Evolutionary conservation across 2,797 vertebrate species (phyloP).

Genomic region (Arctocebus calabarensis): DNA sequence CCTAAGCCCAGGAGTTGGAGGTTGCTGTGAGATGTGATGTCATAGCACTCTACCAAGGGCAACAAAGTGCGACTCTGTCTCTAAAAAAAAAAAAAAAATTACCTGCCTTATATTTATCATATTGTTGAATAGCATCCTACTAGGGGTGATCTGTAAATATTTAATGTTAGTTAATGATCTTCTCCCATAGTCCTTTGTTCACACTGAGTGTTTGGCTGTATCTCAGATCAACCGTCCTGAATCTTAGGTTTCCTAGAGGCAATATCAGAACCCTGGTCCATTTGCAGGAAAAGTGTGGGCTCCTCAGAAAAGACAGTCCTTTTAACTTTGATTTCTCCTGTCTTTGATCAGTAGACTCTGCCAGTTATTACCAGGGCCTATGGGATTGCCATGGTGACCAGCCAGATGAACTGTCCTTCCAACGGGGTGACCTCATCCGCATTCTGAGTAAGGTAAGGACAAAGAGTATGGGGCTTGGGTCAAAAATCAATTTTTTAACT

Average conservation of each 20-base stretch:
- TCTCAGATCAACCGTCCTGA: background rate
- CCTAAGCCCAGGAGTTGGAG: too few relatives aligned
- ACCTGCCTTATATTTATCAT: conserved; percentile 42
- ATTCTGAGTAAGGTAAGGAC: conserved; percentile 96
- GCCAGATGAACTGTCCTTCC: conserved; percentile 95
- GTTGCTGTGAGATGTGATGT: too few relatives aligned
- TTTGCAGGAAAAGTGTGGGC: conserved; percentile 24
- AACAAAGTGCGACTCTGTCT: too few relatives aligned
- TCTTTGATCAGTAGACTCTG: conserved; percentile 86
- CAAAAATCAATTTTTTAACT: background rate
- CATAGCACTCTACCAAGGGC: too few relatives aligned
- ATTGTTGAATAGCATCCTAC: conserved; percentile 68
- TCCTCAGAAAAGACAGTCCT: conserved; percentile 1
- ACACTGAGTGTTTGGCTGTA: background rate
- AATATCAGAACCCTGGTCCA: conserved; percentile 18
- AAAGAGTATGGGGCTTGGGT: background rate
- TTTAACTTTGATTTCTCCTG: conserved; percentile 58
- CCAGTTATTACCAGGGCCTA: conserved; percentile 94
- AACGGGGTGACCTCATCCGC: conserved; percentile 95
- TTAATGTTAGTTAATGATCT: conserved; percentile 66
- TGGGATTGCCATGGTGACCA: conserved; percentile 95
- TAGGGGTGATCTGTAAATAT: conserved; percentile 69
- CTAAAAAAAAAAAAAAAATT: background rate
- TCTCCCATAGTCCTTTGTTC: conserved; percentile 59
- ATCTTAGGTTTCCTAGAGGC: conserved; percentile 47